Evolutionary conservation across 2,888 invertebrate genomes (phyloP).

Genomic region (Archips crataeganus): DNA sequence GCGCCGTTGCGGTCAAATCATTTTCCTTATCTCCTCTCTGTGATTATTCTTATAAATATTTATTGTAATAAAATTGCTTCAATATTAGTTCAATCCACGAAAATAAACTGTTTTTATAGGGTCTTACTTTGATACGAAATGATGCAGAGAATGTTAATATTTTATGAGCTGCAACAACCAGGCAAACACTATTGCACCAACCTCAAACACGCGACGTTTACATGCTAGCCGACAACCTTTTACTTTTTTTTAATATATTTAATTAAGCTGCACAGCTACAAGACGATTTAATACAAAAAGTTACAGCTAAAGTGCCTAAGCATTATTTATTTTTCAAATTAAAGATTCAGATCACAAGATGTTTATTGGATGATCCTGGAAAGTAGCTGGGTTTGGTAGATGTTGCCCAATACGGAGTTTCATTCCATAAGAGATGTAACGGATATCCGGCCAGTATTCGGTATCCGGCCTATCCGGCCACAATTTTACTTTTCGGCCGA

Average conservation of each 20-base stretch:
- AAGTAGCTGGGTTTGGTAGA: no score
- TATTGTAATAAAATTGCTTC: constrained; percentile 3
- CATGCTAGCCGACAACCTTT: not conserved
- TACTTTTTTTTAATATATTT: no score
- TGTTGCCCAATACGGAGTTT: no score
- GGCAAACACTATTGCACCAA: not conserved
- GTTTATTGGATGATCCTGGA: no score
- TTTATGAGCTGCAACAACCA: not conserved
- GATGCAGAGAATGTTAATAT: not conserved
- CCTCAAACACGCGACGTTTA: not conserved
- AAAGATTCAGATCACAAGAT: not conserved
- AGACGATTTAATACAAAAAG: no score
- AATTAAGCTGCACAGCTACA: no score
- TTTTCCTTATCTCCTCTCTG: not conserved
- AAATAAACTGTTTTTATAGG: not conserved
- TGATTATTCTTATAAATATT: constrained; percentile 8
- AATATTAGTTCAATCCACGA: not conserved
- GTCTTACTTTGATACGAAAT: not conserved
- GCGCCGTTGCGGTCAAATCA: not conserved
- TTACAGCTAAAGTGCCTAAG: not conserved
- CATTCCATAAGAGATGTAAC: no score
- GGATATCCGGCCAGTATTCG: no score
- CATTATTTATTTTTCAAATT: not conserved
- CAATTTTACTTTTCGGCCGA: no score
- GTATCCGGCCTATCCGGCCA: no score